These are phyloP conservation scores for Vandiemenella viatica DNA, from an alignment of 2,888 invertebrate species.

Conservation along the genomic window DNA sequence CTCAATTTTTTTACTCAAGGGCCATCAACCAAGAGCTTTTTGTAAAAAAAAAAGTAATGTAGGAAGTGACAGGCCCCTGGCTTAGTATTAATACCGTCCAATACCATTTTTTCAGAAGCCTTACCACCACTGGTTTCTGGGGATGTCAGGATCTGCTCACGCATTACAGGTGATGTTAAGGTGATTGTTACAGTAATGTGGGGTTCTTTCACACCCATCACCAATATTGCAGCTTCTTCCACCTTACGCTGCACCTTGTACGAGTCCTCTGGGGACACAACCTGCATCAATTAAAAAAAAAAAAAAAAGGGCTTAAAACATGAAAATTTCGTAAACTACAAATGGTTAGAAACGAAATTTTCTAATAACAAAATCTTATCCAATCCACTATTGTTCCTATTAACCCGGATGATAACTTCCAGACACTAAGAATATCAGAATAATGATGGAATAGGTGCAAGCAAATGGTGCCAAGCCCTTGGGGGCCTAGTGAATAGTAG, in stretches of 20 bases:
- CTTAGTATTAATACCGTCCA: conserved; percentile 7
- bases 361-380: no score
- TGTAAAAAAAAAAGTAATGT: no score
- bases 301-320: not conserved
- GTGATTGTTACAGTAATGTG: conserved; percentile 65
- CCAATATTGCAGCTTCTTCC: conserved; percentile 71
- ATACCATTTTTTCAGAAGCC: conserved; percentile 9
- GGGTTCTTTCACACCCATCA: conserved; percentile 54
- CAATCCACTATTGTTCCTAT: no score
- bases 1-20: not conserved
- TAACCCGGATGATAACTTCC: no score
- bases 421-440: no score
- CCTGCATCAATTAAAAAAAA: conserved; percentile 20
- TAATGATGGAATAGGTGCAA: no score
- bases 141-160: conserved; percentile 42
- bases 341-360: no score
- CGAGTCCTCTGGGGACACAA: conserved; percentile 52
- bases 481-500: no score
- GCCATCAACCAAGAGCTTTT: no score
- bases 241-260: conserved; percentile 74
- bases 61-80: conserved; percentile 7
- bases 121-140: conserved; percentile 22
- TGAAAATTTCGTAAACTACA: no score
- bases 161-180: conserved; percentile 83
- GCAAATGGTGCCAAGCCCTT: no score